A percentile compares a stretch with the other conserved stretches of the same genome.
These are phyloP conservation scores for Andricus quercusramuli DNA, from an alignment of 2,888 invertebrate genomes.

Conservation along the genomic window DNA sequence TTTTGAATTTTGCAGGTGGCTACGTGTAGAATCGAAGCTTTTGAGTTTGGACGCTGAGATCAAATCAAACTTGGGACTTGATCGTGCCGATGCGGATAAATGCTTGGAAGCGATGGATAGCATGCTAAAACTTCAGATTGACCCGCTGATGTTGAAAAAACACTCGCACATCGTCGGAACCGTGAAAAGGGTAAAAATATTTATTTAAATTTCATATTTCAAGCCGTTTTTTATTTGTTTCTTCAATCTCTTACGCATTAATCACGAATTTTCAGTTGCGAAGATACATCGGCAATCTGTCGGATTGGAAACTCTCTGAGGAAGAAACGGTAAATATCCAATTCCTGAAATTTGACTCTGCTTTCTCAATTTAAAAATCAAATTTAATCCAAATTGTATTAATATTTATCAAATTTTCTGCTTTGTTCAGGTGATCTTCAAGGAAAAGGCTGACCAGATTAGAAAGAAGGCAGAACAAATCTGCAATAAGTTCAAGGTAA, in stretches of 20 bases:
- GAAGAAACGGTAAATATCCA: constrained; percentile 80
- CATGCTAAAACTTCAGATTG: constrained; percentile 81
- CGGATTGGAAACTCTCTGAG: constrained; percentile 85
- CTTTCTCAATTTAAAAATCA: not conserved
- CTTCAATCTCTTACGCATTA: constrained; percentile 18
- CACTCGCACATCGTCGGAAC: constrained; percentile 90
- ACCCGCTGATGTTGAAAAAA: constrained; percentile 89
- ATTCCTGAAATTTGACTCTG: not conserved
- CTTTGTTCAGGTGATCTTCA: constrained; percentile 79
- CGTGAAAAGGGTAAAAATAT: constrained; percentile 81
- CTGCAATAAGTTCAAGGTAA: constrained; percentile 81
- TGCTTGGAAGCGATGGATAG: constrained; percentile 86
- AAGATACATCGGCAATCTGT: constrained; percentile 89
- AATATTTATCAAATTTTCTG: not conserved
- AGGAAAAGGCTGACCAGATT: constrained; percentile 85
- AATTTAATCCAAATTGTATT: not conserved
- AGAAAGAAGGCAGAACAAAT: constrained; percentile 85
- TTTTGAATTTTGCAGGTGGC: constrained; percentile 76
- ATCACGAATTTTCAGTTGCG: constrained; percentile 79
- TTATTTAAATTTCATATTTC: constrained; percentile 15
- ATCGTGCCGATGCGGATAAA: constrained; percentile 86
- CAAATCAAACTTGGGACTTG: constrained; percentile 84
- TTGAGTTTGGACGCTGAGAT: constrained; percentile 85
- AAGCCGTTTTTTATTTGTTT: constrained; percentile 6
- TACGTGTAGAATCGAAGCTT: constrained; percentile 84